Conservation (phyloP, 2,888 invertebrate genomes). For the Ernsta delagoae region DNA sequence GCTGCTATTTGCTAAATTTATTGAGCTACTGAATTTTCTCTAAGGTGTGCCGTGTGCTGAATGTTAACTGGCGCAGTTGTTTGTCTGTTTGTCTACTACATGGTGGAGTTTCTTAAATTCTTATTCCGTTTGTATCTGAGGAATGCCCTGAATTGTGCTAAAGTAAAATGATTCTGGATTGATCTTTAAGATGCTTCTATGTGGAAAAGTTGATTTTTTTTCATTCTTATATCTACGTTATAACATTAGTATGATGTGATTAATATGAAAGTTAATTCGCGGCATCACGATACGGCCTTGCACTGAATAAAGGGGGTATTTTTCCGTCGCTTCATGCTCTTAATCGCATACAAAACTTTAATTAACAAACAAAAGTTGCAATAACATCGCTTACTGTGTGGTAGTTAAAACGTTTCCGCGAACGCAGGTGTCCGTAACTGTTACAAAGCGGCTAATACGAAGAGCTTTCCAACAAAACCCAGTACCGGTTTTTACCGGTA, state of each 20-base stretch:
- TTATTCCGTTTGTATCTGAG: too few relatives aligned
- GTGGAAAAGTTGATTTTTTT: too few relatives aligned
- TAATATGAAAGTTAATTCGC: too few relatives aligned
- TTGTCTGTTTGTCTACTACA: not conserved
- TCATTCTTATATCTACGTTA: too few relatives aligned
- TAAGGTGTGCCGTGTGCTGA: not conserved
- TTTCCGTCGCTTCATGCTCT: too few relatives aligned
- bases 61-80: not conserved
- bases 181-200: too few relatives aligned
- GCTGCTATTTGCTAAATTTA: not conserved
- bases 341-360: not conserved
- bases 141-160: too few relatives aligned
- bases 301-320: too few relatives aligned
- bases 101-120: too few relatives aligned
- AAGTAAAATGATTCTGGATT: too few relatives aligned
- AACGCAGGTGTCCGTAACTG: constrained; percentile 5
- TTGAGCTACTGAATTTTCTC: constrained; percentile 4
- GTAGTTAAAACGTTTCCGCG: not conserved
- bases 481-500: not conserved
- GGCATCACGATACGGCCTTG: too few relatives aligned
- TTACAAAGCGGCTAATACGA: constrained; percentile 4
- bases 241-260: too few relatives aligned
- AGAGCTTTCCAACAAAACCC: not conserved
- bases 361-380: constrained; percentile 1
- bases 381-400: not conserved